Conservation (phyloP, 1,140 invertebrate species). For the Aphelenchoides besseyi region DNA sequence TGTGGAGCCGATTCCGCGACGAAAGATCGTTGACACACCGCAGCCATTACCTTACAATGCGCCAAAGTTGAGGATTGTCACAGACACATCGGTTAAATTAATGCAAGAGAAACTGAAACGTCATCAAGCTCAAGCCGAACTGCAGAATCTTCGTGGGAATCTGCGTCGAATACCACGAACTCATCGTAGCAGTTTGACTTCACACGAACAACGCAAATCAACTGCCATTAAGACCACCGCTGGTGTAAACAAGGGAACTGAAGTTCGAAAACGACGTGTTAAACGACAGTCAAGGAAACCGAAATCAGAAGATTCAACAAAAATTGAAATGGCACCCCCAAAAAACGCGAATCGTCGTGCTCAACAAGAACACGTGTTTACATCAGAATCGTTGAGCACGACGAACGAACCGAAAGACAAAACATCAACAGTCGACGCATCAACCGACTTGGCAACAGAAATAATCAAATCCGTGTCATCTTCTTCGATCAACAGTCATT, state of each 20-base stretch:
- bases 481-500: slow-evolving; percentile 1
- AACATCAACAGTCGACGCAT: too few relatives aligned
- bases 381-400: not conserved
- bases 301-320: not conserved
- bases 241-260: not conserved
- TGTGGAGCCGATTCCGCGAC: not conserved
- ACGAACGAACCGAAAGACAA: not conserved
- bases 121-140: not conserved
- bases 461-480: not conserved
- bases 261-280: not conserved
- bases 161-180: slow-evolving; percentile 24
- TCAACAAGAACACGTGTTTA: too few relatives aligned
- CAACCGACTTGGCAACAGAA: too few relatives aligned
- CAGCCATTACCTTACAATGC: not conserved
- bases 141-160: slow-evolving; percentile 29
- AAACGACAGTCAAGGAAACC: too few relatives aligned
- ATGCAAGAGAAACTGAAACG: slow-evolving; percentile 18
- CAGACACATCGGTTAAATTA: not conserved
- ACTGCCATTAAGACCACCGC: not conserved
- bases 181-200: too few relatives aligned
- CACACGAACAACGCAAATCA: not conserved
- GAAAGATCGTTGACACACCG: not conserved
- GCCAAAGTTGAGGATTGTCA: not conserved
- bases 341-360: not conserved
- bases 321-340: not conserved